These are phyloP conservation scores for Cepaea hortensis DNA, from an alignment of 2,888 invertebrate species.

Conservation along the genomic window DNA sequence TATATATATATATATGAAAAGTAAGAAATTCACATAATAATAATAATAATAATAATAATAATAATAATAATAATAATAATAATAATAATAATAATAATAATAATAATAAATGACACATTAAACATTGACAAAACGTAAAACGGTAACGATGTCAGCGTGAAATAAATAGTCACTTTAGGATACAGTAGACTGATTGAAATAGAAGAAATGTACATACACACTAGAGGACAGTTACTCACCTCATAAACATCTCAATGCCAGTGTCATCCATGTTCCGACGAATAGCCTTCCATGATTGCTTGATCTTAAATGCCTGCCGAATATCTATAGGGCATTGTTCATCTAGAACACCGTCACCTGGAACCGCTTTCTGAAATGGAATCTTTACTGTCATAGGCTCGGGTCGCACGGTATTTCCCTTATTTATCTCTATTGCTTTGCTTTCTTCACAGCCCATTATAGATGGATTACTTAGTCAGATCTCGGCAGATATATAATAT, in stretches of 20 bases:
- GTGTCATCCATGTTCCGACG: slow-evolving; percentile 48
- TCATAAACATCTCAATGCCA: slow-evolving; percentile 51
- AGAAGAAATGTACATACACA: too few relatives aligned
- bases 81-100: too few relatives aligned
- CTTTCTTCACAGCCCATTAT: slow-evolving; percentile 44
- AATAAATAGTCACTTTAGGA: too few relatives aligned
- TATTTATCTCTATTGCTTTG: slow-evolving; percentile 10
- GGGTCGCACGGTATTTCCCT: slow-evolving; percentile 22
- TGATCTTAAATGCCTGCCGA: slow-evolving; percentile 50
- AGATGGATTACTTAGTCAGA: background rate
- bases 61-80: too few relatives aligned
- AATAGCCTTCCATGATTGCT: slow-evolving; percentile 53
- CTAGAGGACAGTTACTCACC: slow-evolving; percentile 29
- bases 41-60: too few relatives aligned
- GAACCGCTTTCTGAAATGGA: background rate
- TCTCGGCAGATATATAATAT: too few relatives aligned
- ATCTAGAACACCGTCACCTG: background rate
- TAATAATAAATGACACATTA: too few relatives aligned
- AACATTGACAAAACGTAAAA: too few relatives aligned
- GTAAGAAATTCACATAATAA: too few relatives aligned
- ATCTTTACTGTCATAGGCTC: background rate
- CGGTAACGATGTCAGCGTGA: too few relatives aligned
- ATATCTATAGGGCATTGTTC: slow-evolving; percentile 40
- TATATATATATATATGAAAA: too few relatives aligned
- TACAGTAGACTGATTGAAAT: too few relatives aligned